Evolutionary conservation across 2,113 vertebrate genomes (phyloP).

Genomic region (Balaeniceps rex): DNA sequence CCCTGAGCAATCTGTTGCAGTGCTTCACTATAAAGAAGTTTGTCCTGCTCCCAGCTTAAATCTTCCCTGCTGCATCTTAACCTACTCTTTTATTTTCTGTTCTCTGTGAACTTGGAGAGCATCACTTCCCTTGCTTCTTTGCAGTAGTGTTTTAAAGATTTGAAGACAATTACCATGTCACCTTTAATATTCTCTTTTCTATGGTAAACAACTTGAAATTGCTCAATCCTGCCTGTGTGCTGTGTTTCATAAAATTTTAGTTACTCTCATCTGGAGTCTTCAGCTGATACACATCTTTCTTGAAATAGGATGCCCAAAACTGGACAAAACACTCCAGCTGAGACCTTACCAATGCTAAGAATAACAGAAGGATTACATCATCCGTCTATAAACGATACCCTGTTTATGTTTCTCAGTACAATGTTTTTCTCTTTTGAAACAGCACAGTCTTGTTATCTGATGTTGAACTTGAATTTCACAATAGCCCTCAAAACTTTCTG

Average conservation of each 20-base stretch:
- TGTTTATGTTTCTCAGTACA: background rate
- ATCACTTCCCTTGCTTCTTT: background rate
- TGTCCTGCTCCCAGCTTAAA: background rate
- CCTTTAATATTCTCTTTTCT: background rate
- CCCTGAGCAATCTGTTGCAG: background rate
- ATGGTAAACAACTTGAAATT: background rate
- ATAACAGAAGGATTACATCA: slow-evolving; percentile 16
- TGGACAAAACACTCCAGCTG: background rate
- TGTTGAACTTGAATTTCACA: background rate
- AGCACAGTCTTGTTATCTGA: background rate
- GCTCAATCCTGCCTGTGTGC: background rate
- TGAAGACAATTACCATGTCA: background rate
- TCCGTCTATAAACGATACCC: background rate
- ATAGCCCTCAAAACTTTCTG: background rate
- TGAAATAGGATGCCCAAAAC: slow-evolving; percentile 32
- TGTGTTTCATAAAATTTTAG: background rate
- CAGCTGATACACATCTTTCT: background rate
- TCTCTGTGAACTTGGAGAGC: background rate
- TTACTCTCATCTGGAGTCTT: background rate
- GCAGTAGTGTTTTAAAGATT: background rate
- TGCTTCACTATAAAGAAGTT: background rate
- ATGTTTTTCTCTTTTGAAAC: background rate
- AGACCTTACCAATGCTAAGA: background rate
- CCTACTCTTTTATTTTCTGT: background rate
- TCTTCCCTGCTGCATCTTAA: background rate